These are phyloP conservation scores for Paracanthobrama guichenoti DNA, from an alignment of 2,113 vertebrate species.

Conservation along the genomic window DNA sequence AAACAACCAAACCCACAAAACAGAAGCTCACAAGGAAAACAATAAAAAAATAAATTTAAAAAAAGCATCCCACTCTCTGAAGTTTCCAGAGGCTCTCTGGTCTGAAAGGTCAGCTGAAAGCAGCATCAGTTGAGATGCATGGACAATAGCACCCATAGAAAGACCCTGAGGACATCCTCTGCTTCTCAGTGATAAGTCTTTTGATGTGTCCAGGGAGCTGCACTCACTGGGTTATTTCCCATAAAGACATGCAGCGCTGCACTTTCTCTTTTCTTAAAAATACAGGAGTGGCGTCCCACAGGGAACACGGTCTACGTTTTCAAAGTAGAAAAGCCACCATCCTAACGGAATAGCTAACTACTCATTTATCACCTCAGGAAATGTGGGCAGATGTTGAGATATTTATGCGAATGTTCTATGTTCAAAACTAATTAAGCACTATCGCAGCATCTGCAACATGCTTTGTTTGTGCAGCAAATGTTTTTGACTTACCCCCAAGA, in stretches of 20 bases:
- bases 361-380: constrained; percentile 1
- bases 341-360: not conserved
- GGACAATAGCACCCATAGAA: constrained; percentile 69
- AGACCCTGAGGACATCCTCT: constrained; percentile 73
- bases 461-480: not conserved
- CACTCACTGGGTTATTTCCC: constrained; percentile 69
- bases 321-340: not conserved
- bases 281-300: constrained; percentile 51
- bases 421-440: not conserved
- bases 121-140: constrained; percentile 67
- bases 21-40: not conserved
- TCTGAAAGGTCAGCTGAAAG: constrained; percentile 72
- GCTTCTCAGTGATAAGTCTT: constrained; percentile 73
- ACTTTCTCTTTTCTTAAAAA: constrained; percentile 56
- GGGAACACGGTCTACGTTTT: not conserved
- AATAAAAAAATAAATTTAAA: too few relatives aligned
- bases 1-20: constrained; percentile 10
- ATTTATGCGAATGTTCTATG: not conserved
- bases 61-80: constrained; percentile 33
- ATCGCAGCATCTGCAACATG: not conserved
- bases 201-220: constrained; percentile 68
- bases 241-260: constrained; percentile 66
- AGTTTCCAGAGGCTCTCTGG: constrained; percentile 57
- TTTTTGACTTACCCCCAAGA: not conserved
- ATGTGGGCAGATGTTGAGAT: not conserved